Conservation (phyloP, 1,140 invertebrate genomes). For the Tetraneura akinire region DNA sequence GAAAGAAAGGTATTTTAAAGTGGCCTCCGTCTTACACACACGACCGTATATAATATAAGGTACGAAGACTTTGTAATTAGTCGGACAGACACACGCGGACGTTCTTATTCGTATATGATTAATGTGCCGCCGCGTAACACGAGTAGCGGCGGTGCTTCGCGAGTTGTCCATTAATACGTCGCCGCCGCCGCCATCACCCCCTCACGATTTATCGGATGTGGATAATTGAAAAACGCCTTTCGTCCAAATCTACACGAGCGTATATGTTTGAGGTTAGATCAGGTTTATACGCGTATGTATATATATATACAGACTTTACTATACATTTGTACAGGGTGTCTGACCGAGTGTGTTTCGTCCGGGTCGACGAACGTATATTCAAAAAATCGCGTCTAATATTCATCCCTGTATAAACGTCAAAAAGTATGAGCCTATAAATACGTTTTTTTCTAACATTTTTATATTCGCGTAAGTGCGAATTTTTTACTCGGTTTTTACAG, state of each 20-base stretch:
- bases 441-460: no score
- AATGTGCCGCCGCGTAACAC: constrained; percentile 47
- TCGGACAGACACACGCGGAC: constrained; percentile 37
- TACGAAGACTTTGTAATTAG: constrained; percentile 39
- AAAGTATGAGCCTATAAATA: no score
- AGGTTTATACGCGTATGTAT: no score
- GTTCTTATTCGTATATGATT: constrained; percentile 46
- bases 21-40: neutral
- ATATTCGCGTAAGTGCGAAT: no score
- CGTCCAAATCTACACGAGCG: neutral
- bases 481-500: no score
- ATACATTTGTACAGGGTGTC: no score
- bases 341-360: no score
- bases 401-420: no score
- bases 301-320: neutral
- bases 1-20: no score
- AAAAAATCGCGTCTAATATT: no score
- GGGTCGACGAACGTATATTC: no score
- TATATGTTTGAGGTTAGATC: neutral
- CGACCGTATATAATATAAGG: no score
- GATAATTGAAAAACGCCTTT: constrained; percentile 48
- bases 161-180: constrained; percentile 40
- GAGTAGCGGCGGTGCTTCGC: constrained; percentile 9
- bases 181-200: neutral
- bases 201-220: neutral